Evolutionary conservation across 1,140 invertebrate genomes (phyloP), one percentile per base, ranked within the genome.

Genomic region (Rhagoletis zephyria): DNA sequence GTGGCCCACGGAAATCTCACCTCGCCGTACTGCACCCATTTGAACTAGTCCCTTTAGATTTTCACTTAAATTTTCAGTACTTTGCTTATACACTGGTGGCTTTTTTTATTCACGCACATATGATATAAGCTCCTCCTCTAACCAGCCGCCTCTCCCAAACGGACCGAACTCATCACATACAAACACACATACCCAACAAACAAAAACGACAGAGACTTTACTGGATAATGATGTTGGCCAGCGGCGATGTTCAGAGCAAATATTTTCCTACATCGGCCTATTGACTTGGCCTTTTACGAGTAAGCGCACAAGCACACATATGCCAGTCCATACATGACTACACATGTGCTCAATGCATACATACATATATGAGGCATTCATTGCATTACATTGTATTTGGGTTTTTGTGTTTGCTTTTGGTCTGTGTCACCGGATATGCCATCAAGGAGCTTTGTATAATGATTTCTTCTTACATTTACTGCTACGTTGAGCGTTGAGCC

Each of bases 361-460:
- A 40, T 67, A 4, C 6, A 67, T 19, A 67, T 40, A 40, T 67
- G 74, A 14, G 30, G 16, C 74, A 4, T 56, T 7, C 16, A 30
- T 77, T 9, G n/a, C 14, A n/a, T 16, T 4, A 60, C 59, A 42
- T 67, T n/a, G 42, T 48, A 56, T 56, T 14, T 56, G 19, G 19
- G 48, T 81, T 7, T 56, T 56, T 81, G n/a, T 81, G n/a, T 30
- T 16, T 10, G 4, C 2, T 19, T 81, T 56, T 77, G 74, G 42
- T 2, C 74, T 81, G 19, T 81, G 74, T 81, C 74, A 81, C 74
- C 74, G 74, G 74, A 81, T 81, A 81, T 81, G 74, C 48, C 74
- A 81, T 56, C 48, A 81, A 81, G 9, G 74, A 45, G 48, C 74
- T 81, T n/a, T 19, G 3, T 56, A 16, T 81, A 81, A 81, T 81